Percentiles rank a stretch among this genome's conserved stretches.
phyloP scores from a whole-genome alignment of 2,797 vertebrate genomes.

The Epinephelus coioides region DNA sequence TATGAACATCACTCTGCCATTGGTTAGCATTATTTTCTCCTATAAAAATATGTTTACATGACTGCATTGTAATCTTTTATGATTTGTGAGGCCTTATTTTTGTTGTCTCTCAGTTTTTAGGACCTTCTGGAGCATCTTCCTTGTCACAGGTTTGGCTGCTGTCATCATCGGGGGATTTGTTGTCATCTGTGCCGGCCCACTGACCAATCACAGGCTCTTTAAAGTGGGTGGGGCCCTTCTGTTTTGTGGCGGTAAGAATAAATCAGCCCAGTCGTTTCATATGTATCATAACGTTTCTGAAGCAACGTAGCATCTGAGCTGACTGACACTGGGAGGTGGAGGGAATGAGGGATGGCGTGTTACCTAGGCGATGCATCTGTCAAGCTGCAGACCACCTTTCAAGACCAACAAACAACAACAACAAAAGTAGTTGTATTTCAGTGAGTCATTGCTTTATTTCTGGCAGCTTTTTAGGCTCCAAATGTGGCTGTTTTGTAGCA shows the following conservation, averaged over 20 bases:
- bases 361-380: too few relatives aligned
- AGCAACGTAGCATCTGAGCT: too few relatives aligned
- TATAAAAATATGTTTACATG: fast-evolving
- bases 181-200: slow-evolving; percentile 44
- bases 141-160: slow-evolving; percentile 17
- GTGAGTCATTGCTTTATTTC: too few relatives aligned
- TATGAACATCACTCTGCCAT: slow-evolving; percentile 50
- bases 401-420: too few relatives aligned
- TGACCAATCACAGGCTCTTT: slow-evolving; percentile 55
- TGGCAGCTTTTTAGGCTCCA: too few relatives aligned
- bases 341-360: too few relatives aligned
- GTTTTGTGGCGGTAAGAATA: slow-evolving; percentile 57
- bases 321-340: too few relatives aligned
- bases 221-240: slow-evolving; percentile 57
- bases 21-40: slow-evolving; percentile 27
- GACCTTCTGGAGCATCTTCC: slow-evolving; percentile 76
- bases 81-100: not conserved
- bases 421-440: too few relatives aligned
- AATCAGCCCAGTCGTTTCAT: too few relatives aligned
- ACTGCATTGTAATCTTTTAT: not conserved
- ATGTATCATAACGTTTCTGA: too few relatives aligned
- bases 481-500: too few relatives aligned
- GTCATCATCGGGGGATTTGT: slow-evolving; percentile 44
- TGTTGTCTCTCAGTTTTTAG: slow-evolving; percentile 50
- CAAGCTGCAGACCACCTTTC: too few relatives aligned